Evolutionary conservation across 2,113 vertebrate genomes (phyloP).

Genomic region (Aspidoscelis tigris): DNA sequence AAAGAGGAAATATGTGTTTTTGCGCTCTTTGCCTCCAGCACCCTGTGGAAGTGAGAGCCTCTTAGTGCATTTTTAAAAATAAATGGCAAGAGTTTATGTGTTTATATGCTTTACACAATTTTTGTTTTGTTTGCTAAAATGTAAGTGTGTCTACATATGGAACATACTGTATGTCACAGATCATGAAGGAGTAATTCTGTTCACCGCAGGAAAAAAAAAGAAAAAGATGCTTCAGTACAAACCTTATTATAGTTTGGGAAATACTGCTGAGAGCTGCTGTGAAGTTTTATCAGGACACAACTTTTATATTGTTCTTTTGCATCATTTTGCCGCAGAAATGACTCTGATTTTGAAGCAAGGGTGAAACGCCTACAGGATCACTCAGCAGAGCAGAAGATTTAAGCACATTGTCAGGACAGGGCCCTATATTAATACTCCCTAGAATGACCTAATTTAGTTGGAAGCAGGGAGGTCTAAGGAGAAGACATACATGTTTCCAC

Average conservation of each 20-base stretch:
- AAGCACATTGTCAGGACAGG: slow-evolving; percentile 46
- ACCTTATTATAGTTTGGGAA: slow-evolving; percentile 68
- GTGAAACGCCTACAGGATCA: slow-evolving; percentile 65
- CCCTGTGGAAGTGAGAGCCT: background rate
- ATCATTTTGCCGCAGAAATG: slow-evolving; percentile 68
- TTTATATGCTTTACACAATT: slow-evolving; percentile 33
- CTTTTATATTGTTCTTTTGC: slow-evolving; percentile 69
- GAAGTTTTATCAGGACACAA: slow-evolving; percentile 70
- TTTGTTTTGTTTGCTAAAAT: slow-evolving; percentile 59
- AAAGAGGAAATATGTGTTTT: background rate
- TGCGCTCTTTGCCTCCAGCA: background rate
- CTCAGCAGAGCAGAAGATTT: slow-evolving; percentile 28
- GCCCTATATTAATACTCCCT: slow-evolving; percentile 23
- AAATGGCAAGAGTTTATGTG: slow-evolving; percentile 8
- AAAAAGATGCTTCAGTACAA: slow-evolving; percentile 57
- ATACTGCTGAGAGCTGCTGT: slow-evolving; percentile 65
- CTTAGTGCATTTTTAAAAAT: background rate
- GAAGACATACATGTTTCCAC: no score
- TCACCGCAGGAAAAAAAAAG: slow-evolving; percentile 52
- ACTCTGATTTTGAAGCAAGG: slow-evolving; percentile 62
- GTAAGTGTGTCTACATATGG: slow-evolving; percentile 3
- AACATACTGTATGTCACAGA: slow-evolving; percentile 31
- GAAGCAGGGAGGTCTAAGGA: no score
- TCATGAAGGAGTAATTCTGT: slow-evolving; percentile 60
- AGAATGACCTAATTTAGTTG: background rate